Percentiles rank a stretch among this genome's conserved stretches.
Evolutionary conservation across 2,888 invertebrate genomes (phyloP).

Genomic region (Drosophila bunnanda): DNA sequence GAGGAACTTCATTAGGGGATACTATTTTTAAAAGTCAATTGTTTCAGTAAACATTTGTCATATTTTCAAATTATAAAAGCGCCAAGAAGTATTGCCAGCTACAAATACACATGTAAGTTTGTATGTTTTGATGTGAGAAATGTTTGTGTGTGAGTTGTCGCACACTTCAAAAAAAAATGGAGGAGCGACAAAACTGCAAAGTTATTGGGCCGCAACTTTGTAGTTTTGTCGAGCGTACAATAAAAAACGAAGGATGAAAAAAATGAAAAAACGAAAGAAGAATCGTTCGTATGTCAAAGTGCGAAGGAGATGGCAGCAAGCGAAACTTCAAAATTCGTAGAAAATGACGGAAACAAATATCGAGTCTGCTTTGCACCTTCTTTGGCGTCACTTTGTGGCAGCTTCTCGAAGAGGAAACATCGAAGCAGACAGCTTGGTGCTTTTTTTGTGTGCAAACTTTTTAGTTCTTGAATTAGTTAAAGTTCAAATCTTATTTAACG

Average conservation of each 20-base stretch:
- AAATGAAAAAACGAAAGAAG: too few relatives aligned
- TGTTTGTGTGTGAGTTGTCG: background rate
- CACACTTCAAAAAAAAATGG: fast-evolving
- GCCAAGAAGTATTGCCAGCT: too few relatives aligned
- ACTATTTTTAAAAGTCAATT: background rate
- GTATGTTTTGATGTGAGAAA: background rate
- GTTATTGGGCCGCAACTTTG: too few relatives aligned
- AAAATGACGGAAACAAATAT: background rate
- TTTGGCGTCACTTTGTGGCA: background rate
- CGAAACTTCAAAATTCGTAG: background rate
- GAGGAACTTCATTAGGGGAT: background rate
- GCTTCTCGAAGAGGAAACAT: background rate
- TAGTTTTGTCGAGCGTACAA: too few relatives aligned
- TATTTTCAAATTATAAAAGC: background rate
- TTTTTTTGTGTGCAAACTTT: too few relatives aligned
- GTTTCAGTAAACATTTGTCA: background rate
- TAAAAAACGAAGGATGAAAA: too few relatives aligned
- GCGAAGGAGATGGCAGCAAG: background rate
- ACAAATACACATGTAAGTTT: background rate
- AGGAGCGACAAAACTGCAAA: too few relatives aligned
- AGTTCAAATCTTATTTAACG: background rate
- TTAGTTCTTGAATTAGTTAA: too few relatives aligned
- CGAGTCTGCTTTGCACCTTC: background rate
- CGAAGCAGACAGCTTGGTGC: too few relatives aligned
- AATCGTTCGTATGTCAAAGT: too few relatives aligned